Evolutionary conservation across 2,888 invertebrate genomes (phyloP), one percentile per base, ranked within the genome.

Genomic region (Tiliacea aurago): DNA sequence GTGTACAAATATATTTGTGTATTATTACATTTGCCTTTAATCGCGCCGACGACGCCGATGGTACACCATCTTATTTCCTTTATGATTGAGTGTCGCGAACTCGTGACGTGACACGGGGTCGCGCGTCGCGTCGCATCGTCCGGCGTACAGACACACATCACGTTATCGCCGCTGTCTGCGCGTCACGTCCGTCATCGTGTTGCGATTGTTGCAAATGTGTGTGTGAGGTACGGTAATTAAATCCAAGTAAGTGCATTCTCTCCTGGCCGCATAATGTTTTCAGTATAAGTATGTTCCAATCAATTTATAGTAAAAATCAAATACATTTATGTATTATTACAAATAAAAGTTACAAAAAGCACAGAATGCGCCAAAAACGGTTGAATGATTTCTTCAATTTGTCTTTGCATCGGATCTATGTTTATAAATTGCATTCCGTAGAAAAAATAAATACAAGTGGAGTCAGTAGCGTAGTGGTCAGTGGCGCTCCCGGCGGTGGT

Each of bases 341-440:
- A 63, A 45, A 58, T 41, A 47, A 59, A 33, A 23, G 45, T 45
- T 63, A 63, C 43, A 37, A 49, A 62, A 55, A 62, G 11, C 43
- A 73, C 18, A 51, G 13, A 49, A 59, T 9, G 43, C 51, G 41
- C 43, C 37, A 11, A 58, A 51, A 58, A 53, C 37, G 28, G 47
- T 62, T 63, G 49, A 72, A 61, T 37, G 61, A 62, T 63, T 79
- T 47, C 33, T 49, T 58, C 51, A 56, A 73, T 73, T 58, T 80
- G 74, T 78, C 67, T 78, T 49, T 62, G 51, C 58, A 53, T 63
- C 33, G 55, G 41, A 73, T 49, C 53, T 71, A 61, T 15, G 18
- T 33, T 53, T 65, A 47, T 51, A 72, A 33, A 78, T 78, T 78
- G 75, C 68, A 64, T 63, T 68, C 41, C 37, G 20, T 33, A 49